phyloP scores from a whole-genome alignment of 1,140 invertebrate genomes.

The Aphidius gifuensis region DNA sequence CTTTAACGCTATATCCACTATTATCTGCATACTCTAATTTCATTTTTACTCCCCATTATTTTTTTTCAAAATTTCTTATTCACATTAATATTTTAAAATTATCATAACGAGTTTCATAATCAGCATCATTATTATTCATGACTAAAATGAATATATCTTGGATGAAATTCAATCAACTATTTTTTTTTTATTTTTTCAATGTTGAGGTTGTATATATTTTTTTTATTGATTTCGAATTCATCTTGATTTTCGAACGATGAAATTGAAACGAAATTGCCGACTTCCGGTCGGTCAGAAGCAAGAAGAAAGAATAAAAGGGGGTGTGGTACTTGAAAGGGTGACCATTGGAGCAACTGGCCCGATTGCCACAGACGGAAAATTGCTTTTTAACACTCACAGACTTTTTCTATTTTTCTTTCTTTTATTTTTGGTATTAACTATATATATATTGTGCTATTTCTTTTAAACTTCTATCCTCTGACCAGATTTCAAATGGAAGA shows the following conservation, averaged over 20 bases:
- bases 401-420: conserved; percentile 14
- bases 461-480: too few relatives aligned
- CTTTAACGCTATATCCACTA: too few relatives aligned
- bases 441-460: too few relatives aligned
- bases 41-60: too few relatives aligned
- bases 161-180: background rate
- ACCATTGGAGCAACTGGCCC: conserved; percentile 23
- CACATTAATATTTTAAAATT: too few relatives aligned
- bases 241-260: conserved; percentile 27
- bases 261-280: conserved; percentile 37
- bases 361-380: conserved; percentile 36
- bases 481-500: background rate
- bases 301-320: conserved; percentile 6
- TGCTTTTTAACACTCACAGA: conserved; percentile 38
- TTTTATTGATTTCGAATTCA: conserved; percentile 6
- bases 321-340: conserved; percentile 7
- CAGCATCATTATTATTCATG: too few relatives aligned
- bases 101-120: too few relatives aligned
- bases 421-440: background rate
- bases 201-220: background rate
- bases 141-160: too few relatives aligned
- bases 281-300: conserved; percentile 17
- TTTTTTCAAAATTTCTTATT: too few relatives aligned
- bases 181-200: background rate
- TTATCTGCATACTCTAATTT: too few relatives aligned